phyloP scores from a whole-genome alignment of 2,113 vertebrate genomes.

The Pelecanus crispus region DNA sequence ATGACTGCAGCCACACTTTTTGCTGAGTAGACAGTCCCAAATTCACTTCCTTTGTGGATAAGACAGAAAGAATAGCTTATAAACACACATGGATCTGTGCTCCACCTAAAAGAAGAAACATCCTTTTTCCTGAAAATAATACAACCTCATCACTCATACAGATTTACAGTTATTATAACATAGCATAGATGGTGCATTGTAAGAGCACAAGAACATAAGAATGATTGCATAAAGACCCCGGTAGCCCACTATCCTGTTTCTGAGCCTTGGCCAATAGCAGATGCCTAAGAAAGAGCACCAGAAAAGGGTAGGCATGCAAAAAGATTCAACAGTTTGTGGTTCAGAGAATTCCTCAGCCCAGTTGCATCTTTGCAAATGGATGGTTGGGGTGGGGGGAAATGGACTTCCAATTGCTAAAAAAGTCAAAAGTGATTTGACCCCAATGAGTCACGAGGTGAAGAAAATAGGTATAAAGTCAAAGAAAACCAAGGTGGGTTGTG shows the following conservation, averaged over 20 bases:
- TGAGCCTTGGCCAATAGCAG: neutral
- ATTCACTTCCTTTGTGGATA: neutral
- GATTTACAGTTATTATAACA: neutral
- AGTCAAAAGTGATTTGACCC: neutral
- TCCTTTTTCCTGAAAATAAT: neutral
- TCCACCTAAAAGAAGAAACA: neutral
- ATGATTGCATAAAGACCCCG: neutral
- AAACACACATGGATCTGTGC: neutral
- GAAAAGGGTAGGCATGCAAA: neutral
- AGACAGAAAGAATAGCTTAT: neutral
- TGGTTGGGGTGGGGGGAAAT: neutral
- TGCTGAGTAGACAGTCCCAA: neutral
- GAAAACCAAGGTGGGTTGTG: neutral
- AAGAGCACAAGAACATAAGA: neutral
- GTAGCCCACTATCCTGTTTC: neutral
- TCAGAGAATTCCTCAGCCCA: neutral
- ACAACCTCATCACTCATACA: neutral
- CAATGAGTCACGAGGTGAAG: neutral
- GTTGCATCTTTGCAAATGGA: neutral
- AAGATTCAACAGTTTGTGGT: neutral
- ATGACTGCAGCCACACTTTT: neutral
- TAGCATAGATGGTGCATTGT: neutral
- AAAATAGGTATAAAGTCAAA: neutral
- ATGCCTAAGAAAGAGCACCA: neutral
- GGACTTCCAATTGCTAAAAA: neutral